Evolutionary conservation across 2,113 vertebrate species (phyloP).

Genomic region (Micronycteris hirsuta): DNA sequence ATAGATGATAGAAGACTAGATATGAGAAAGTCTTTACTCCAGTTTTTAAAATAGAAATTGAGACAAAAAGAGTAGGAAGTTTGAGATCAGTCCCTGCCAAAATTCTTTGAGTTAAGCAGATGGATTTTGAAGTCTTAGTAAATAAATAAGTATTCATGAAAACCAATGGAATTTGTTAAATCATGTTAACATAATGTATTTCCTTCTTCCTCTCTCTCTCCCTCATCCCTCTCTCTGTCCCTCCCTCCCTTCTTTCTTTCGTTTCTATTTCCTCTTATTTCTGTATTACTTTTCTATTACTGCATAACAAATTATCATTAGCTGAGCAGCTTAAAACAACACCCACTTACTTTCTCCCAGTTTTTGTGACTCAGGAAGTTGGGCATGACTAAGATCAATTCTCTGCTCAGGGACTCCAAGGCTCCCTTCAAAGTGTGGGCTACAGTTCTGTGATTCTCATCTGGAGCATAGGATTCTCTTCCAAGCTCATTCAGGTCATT

Average conservation of each 20-base stretch:
- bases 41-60: slow-evolving; percentile 48
- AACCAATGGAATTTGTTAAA: slow-evolving; percentile 17
- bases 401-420: not conserved
- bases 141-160: slow-evolving; percentile 53
- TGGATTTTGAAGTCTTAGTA: slow-evolving; percentile 54
- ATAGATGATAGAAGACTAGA: not conserved
- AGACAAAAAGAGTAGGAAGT: slow-evolving; percentile 40
- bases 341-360: not conserved
- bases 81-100: slow-evolving; percentile 13
- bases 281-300: not conserved
- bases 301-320: not conserved
- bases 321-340: not conserved
- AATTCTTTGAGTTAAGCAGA: slow-evolving; percentile 42
- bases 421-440: not conserved
- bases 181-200: not conserved
- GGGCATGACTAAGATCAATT: not conserved
- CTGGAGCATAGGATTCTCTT: not conserved
- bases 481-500: not conserved
- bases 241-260: not conserved
- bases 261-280: not conserved
- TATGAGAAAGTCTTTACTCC: not conserved
- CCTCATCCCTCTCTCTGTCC: not conserved
- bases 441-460: not conserved
- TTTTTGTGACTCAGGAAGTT: not conserved
- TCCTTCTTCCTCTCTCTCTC: not conserved